Conservation (phyloP, 2,113 vertebrate species). For the Anguilla rostrata region DNA sequence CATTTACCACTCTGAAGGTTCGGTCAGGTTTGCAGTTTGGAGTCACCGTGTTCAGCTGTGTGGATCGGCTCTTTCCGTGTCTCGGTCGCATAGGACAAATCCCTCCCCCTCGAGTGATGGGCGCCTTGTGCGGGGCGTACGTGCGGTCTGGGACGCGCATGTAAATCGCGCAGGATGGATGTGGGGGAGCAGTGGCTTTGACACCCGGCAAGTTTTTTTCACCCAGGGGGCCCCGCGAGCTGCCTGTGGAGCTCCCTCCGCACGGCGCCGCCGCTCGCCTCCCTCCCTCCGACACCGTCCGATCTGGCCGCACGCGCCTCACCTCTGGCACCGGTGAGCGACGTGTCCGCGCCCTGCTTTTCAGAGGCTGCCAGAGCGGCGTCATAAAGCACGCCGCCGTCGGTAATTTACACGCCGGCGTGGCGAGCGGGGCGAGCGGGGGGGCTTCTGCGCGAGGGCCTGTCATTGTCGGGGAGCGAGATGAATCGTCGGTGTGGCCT, state of each 20-base stretch:
- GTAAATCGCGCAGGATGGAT: neutral
- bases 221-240: neutral
- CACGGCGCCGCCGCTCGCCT: neutral
- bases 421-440: neutral
- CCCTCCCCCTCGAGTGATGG: neutral
- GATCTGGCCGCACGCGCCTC: neutral
- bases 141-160: neutral
- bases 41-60: neutral
- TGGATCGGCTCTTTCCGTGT: neutral
- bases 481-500: neutral
- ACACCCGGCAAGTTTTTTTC: neutral
- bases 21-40: neutral
- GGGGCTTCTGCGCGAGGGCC: neutral
- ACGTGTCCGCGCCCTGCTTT: neutral
- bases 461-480: neutral
- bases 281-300: neutral
- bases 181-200: neutral
- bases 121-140: neutral
- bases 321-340: neutral
- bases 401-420: neutral
- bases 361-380: neutral
- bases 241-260: neutral
- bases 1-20: neutral
- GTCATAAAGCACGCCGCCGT: neutral
- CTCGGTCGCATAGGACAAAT: no score